Base-by-base conservation (phyloP, 2,797 vertebrate genomes). In the Triplophysa bombifrons region DNA sequence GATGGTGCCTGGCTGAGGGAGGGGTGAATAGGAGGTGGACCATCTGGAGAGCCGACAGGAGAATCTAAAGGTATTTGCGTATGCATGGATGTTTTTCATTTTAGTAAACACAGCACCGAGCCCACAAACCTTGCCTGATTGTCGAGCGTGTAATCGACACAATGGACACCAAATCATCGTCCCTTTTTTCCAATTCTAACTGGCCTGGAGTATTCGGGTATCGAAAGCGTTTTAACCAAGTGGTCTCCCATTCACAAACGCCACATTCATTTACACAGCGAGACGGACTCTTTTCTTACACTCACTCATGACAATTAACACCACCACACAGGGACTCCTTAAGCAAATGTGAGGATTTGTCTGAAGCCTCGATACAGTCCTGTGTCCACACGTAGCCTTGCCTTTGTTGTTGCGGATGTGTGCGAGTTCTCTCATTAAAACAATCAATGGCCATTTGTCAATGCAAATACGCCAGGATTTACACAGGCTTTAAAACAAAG, bases 191-290 rank as follows among this genome's bases (percentile, higher is more conserved):
- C 60, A 64, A 63, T 70, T 73, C 76, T 63, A 76, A 70, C 61
- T 13, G 22, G 41, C 30, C 41, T 72, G 63, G 74, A 72, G 78
- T 72, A 76, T 60, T 78, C 73, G 71, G 72, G 78, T 80, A 78
- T 79, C 85, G 84, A 82, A 82, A 87, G 68, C 71, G 64, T 65
- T 82, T 86, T 84, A 80, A 81, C 83, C 78, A 67, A 86, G 84
- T 82, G 78, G 58, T 84, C 64, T 72, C 55, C 80, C 55, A 61
- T 72, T 83, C 64, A 70, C 75, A 66, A 74, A 74, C 80, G 84
- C 67, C 27, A 78, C 38, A 65, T 73, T 86, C 34, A 84, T 80
- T 80, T 72, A 72, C 74, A 65, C 75, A 76, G 76, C 50, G 48
- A 65, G 70, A 56, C 50, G 10, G 20, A 20, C 55, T 80, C 60